These are phyloP conservation scores for Paradoxurus hermaphroditus DNA, from an alignment of 2,113 vertebrate species.

Conservation along the genomic window DNA sequence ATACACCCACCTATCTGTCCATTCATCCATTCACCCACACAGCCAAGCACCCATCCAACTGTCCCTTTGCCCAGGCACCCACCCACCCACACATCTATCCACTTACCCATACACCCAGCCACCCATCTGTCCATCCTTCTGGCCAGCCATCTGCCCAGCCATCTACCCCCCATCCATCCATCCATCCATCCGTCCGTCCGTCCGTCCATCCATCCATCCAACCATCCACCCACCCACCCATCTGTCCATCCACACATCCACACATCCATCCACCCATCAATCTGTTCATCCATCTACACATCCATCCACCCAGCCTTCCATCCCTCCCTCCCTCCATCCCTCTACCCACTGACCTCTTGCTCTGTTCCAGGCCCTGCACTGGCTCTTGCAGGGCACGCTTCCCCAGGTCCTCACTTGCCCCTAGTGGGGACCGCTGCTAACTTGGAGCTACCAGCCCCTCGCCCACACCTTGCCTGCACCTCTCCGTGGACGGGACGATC, in stretches of 20 bases:
- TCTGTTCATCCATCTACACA: background rate
- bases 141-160: background rate
- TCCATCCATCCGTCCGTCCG: background rate
- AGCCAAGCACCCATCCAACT: too few relatives aligned
- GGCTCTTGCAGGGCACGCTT: background rate
- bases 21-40: too few relatives aligned
- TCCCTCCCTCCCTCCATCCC: background rate
- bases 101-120: background rate
- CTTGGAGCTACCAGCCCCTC: background rate
- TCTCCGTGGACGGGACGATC: background rate
- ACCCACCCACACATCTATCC: background rate
- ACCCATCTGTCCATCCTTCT: background rate
- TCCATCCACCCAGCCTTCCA: background rate
- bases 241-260: background rate
- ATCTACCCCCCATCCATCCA: background rate
- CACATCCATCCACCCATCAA: too few relatives aligned
- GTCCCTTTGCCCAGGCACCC: too few relatives aligned
- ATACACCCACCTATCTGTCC: background rate
- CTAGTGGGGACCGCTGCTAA: background rate
- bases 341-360: background rate
- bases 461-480: background rate
- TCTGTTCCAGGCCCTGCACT: background rate
- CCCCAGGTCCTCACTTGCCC: background rate
- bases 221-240: background rate
- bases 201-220: fast-evolving